Evolutionary conservation across 2,888 invertebrate genomes (phyloP), one percentile per base, ranked within the genome.

Genomic region (Protophormia terraenovae): DNA sequence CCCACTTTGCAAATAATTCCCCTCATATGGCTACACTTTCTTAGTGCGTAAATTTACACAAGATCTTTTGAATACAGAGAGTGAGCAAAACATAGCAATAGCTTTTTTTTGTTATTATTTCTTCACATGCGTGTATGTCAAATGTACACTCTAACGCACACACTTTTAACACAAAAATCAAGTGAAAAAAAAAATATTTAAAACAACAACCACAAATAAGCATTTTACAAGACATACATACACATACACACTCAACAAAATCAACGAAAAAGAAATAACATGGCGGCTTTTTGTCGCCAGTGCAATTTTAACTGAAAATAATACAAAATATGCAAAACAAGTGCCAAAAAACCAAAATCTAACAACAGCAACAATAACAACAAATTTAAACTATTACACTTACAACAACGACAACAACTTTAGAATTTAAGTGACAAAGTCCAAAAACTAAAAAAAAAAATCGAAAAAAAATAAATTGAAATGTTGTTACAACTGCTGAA

Each of bases 261-360:
- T 10, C 22, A 67, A 62, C 27, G 24, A 60, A 71, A 72, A 71
- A 45, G 38, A 64, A 64, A 77, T 84, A 85, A 84, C 58, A 86
- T 84, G 86, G 87, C 86, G 87, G 87, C 84, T 84, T 84, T 87
- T 86, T 82, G 87, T 86, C 87, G 87, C 87, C 87, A 87, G 58
- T 84, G 69, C 66, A 66, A 64, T 38, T 45, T n/a, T 83, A 60
- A 82, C 81, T 81, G 76, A 81, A 78, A 55, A 85, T 83, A 77
- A 85, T 76, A 81, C 80, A 41, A 83, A 83, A 81, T 81, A 78
- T 85, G 83, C 77, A 85, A 83, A 86, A 71, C 83, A 83, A 86
- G 78, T 86, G 83, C 83, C 83, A 83, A 79, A 83, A 79, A 73
- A 53, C 53, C 62, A 27, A 79, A 35, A 58, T 22, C 77, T 58